Percentiles rank a stretch among this genome's conserved stretches.
Evolutionary conservation across 2,113 vertebrate species (phyloP).

Genomic region (Aptenodytes patagonicus): DNA sequence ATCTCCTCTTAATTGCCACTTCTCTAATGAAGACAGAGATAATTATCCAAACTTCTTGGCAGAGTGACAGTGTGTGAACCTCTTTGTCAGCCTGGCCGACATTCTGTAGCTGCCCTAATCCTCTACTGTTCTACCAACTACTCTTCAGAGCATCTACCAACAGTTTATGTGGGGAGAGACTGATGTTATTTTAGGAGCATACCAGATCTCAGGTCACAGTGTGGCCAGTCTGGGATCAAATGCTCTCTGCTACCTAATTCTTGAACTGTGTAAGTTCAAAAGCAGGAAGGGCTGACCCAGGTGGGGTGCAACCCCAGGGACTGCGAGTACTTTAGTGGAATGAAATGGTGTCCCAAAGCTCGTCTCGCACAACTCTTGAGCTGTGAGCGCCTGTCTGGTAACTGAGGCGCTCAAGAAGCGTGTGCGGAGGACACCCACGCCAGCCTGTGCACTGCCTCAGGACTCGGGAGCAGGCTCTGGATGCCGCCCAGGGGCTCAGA

Average conservation of each 20-base stretch:
- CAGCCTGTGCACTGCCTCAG: background rate
- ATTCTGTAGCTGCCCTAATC: background rate
- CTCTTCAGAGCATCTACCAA: background rate
- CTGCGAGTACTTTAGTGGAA: background rate
- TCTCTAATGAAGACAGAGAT: conserved; percentile 3
- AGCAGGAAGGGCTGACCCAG: background rate
- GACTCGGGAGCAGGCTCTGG: background rate
- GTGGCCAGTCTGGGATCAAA: background rate
- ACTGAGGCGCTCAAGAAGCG: background rate
- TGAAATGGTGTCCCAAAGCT: background rate
- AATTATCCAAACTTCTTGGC: conserved; percentile 10
- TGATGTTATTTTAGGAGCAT: background rate
- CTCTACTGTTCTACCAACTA: background rate
- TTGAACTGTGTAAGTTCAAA: background rate
- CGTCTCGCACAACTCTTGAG: rapidly evolving
- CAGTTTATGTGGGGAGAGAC: background rate
- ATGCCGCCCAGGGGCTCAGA: background rate
- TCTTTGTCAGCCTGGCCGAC: background rate
- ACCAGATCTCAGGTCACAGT: background rate
- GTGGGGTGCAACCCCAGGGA: background rate
- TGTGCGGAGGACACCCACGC: background rate
- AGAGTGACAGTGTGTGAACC: background rate
- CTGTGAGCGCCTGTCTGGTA: background rate
- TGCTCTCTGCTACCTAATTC: rapidly evolving
- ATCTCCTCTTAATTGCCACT: background rate